Evolutionary conservation across 2,113 vertebrate genomes (phyloP), one percentile per base, ranked within the genome.

Genomic region (Ailuropoda melanoleuca): DNA sequence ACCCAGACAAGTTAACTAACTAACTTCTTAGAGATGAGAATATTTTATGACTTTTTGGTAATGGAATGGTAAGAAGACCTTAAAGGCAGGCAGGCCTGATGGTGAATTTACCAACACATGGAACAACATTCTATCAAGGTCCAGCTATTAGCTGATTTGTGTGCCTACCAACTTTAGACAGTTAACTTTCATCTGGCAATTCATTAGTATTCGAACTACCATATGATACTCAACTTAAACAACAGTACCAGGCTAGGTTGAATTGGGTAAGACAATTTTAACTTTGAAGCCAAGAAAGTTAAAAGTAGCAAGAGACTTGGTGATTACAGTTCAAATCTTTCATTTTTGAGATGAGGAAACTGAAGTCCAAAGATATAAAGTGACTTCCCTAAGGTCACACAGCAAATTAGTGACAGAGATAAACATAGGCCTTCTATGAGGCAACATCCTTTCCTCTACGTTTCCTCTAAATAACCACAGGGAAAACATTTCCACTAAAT

Each of bases 251-350:
- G 43, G 19, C 21, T 81, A 96, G 70, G 75, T 1, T n/a, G 24
- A 81, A 81, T 12, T 77, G 78, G 50, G 37, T 68, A 82, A 83
- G 53, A 92, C 17, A 70, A 85, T 62, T 88, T 96, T 62, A 96
- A 92, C 43, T 21, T 68, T 85, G 21, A 95, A 86, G 83, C 9
- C n/a, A 83, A 60, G 37, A 84, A 90, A 78, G 34, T 90, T 68
- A 39, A 10, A 92, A 90, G 43, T 90, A 46, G 10, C 58, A 96
- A 88, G 26, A 86, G 21, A 60, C 11, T 75, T 68, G 26, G n/a
- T 89, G 26, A 68, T 58, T 80, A 75, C 46, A 90, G 24, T 56
- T 96, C 43, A 96, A 43, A 90, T 81, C 17, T 80, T 93, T 86
- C 48, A 53, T 56, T 88, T 90, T 43, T 48, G 50, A 87, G n/a